Percentiles rank a stretch among this genome's conserved stretches.
Conservation (phyloP, 2,113 vertebrate species). For the Siniperca chuatsi region DNA sequence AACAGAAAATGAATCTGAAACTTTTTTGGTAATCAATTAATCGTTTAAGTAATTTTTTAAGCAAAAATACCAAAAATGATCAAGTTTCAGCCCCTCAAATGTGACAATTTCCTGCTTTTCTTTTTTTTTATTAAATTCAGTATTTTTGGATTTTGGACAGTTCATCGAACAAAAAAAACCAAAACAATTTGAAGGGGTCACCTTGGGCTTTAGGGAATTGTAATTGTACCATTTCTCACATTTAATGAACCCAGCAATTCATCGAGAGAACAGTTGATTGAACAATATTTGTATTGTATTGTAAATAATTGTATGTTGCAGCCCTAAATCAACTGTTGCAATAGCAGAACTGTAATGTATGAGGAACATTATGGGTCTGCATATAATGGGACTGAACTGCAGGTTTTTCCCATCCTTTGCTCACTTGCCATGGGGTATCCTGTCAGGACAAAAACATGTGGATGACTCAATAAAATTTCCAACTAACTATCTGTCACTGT, state of each 20-base stretch:
- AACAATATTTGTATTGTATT: neutral
- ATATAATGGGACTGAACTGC: neutral
- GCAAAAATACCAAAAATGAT: neutral
- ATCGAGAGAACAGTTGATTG: neutral
- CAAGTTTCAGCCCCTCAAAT: neutral
- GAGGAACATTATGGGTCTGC: neutral
- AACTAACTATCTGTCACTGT: neutral
- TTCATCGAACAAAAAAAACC: neutral
- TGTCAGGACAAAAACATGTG: constrained; percentile 15
- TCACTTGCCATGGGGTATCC: neutral
- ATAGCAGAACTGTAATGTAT: too few species aligned
- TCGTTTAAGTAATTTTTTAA: neutral
- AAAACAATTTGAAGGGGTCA: neutral
- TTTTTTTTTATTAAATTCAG: neutral
- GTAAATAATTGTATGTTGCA: neutral
- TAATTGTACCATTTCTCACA: neutral
- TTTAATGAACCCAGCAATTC: neutral
- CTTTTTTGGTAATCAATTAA: neutral
- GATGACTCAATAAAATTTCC: constrained; percentile 28
- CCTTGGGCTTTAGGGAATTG: neutral
- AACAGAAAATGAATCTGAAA: neutral
- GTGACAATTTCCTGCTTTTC: neutral
- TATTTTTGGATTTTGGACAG: neutral
- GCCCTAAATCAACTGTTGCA: neutral
- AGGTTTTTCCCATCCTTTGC: neutral